Evolutionary conservation across 2,113 vertebrate species (phyloP), one percentile per base, ranked within the genome.

Genomic region (Columbina picui): DNA sequence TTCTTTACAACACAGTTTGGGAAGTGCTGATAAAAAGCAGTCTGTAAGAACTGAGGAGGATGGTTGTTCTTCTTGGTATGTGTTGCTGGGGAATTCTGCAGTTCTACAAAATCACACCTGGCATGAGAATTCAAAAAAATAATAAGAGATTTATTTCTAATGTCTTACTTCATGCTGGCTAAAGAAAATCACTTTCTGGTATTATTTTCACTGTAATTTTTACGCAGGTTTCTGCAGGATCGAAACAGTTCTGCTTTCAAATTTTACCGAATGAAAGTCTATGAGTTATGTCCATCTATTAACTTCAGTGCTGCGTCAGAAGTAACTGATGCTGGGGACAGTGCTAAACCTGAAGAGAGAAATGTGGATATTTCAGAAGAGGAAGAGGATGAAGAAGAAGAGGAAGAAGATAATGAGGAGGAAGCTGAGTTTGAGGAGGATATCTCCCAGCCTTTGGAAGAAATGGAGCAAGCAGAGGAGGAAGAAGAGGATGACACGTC

Each of bases 171-270:
- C 13, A 1, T 41, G 16, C 45, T 36, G 11, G n/a, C 30, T 67
- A 5, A 67, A 34, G 43, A 14, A 45, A 60, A 76, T 22, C 1
- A 23, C 11, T 21, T 22, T 6, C 23, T 81, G 22, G 21, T 60
- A 4, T 1, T 23, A 10, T 39, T 90, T 90, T 81, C 22, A 1
- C 4, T 91, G 69, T 57, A 6, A 9, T 75, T 73, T 83, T 57
- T 29, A 36, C 59, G 27, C 85, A 98, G 98, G 98, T 98, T 98
- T 73, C 96, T 98, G 2, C 98, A 98, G 60, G 98, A 98, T 53
- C 98, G 89, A 34, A 96, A 81, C 52, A 98, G 98, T 69, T 91
- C 98, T 3, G 98, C 98, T 29, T 98, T 98, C 97, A 97, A 96
- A 7, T 98, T 98, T 65, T 98, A 98, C 47, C 91, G 98, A 6